Evolutionary conservation across 2,113 vertebrate genomes (phyloP), one percentile per base, ranked within the genome.

Genomic region (Nasalis larvatus): DNA sequence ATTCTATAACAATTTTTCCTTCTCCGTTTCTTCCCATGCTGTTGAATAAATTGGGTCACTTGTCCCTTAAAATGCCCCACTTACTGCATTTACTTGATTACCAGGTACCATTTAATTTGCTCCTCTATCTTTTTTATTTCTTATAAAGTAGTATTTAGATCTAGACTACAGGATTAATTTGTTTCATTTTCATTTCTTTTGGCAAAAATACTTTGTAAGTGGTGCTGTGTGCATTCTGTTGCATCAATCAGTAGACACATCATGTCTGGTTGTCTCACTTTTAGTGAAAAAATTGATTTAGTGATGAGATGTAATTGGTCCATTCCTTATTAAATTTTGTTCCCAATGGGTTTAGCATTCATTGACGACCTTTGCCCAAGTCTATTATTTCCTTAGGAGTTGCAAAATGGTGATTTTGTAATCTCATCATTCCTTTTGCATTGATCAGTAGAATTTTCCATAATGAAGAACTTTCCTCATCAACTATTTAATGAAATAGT

Each of bases 181-280:
- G 56, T 90, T 95, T 95, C 80, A 68, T 58, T 17, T 45, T 95
- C 58, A 54, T 54, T 90, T 74, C 35, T 94, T 94, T 83, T 89
- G 68, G 54, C 93, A 89, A 76, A 91, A 66, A 76, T 76, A 83
- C 45, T 83, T 89, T 54, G 56, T 76, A 84, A 56, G 25, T 76
- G 30, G 45, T 89, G 71, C 47, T 94, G 32, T 89, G 54, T 89
- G 42, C 78, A 89, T 76, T 84, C 58, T 45, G n/a, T 42, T 84
- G 68, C 37, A 54, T 89, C 86, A 76, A 25, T 66, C 56, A 89
- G 68, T 83, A 82, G 47, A 30, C 45, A 76, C 56, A 76, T 89
- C 71, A 52, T 93, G 49, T 69, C 83, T 87, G 47, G 49, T 73
- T 73, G 71, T 87, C 21, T 25, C 42, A 9, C 10, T 95, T 86